phyloP scores from a whole-genome alignment of 2,888 invertebrate species.

The Ceraclea dissimilis region DNA sequence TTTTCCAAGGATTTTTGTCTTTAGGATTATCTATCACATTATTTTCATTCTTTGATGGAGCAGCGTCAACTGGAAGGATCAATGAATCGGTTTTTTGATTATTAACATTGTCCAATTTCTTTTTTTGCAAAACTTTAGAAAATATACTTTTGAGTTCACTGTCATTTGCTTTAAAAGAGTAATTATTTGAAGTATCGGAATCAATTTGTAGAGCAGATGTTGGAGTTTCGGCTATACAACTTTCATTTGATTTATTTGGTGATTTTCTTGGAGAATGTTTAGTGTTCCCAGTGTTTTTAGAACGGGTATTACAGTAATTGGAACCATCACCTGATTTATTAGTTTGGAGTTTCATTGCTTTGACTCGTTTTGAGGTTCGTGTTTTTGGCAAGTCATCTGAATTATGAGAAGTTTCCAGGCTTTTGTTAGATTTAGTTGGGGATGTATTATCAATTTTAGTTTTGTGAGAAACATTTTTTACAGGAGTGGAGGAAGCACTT shows the following conservation, averaged over 20 bases:
- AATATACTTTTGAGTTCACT: background rate
- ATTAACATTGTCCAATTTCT: background rate
- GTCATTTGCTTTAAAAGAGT: background rate
- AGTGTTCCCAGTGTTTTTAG: too few relatives aligned
- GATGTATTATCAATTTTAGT: background rate
- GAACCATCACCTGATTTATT: too few relatives aligned
- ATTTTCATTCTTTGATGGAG: background rate
- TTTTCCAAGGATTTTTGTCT: conserved; percentile 38
- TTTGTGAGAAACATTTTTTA: too few relatives aligned
- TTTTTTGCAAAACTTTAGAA: background rate
- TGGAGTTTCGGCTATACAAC: background rate
- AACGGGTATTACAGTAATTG: too few relatives aligned
- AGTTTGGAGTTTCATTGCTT: too few relatives aligned
- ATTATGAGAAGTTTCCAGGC: background rate
- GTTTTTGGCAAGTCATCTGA: too few relatives aligned
- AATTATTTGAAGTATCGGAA: background rate
- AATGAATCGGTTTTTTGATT: background rate
- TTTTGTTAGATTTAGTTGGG: background rate
- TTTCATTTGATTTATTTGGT: too few relatives aligned
- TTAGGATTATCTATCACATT: background rate
- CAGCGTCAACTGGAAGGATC: background rate
- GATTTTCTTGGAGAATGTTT: too few relatives aligned
- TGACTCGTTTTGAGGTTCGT: too few relatives aligned
- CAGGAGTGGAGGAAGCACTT: too few relatives aligned
- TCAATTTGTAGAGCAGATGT: background rate